Evolutionary conservation across 2,797 vertebrate genomes (phyloP).

Genomic region (Galagoides demidoff): DNA sequence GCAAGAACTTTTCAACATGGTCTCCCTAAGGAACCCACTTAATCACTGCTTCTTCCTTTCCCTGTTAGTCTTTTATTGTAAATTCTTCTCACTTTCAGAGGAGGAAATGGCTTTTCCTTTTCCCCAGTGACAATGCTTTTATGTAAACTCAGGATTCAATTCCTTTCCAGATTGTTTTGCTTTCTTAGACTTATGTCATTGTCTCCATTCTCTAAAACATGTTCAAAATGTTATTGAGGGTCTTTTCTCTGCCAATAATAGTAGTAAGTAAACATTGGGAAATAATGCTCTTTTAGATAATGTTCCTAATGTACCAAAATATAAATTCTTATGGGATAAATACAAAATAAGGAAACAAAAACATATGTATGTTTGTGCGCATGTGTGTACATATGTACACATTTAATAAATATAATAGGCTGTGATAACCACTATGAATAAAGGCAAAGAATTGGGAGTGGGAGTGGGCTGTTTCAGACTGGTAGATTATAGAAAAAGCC

Average conservation of each 20-base stretch:
- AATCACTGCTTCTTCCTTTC: neutral
- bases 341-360: slow-evolving; percentile 20
- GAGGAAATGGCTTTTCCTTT: neutral
- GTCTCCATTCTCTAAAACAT: neutral
- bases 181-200: slow-evolving; percentile 9
- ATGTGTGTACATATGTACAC: neutral
- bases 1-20: neutral
- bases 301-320: neutral
- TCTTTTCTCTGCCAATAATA: neutral
- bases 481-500: neutral
- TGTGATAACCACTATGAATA: neutral
- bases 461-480: neutral
- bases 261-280: neutral
- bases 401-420: slow-evolving; percentile 7
- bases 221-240: neutral
- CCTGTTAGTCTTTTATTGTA: neutral
- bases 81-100: neutral
- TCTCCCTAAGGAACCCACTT: neutral
- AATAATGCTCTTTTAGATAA: slow-evolving; percentile 8
- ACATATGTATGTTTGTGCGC: neutral
- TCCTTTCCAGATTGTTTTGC: neutral
- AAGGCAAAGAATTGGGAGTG: neutral
- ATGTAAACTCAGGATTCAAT: neutral
- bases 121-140: neutral
- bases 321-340: neutral